phyloP scores from a whole-genome alignment of 2,113 vertebrate species.

The Scomber scombrus region DNA sequence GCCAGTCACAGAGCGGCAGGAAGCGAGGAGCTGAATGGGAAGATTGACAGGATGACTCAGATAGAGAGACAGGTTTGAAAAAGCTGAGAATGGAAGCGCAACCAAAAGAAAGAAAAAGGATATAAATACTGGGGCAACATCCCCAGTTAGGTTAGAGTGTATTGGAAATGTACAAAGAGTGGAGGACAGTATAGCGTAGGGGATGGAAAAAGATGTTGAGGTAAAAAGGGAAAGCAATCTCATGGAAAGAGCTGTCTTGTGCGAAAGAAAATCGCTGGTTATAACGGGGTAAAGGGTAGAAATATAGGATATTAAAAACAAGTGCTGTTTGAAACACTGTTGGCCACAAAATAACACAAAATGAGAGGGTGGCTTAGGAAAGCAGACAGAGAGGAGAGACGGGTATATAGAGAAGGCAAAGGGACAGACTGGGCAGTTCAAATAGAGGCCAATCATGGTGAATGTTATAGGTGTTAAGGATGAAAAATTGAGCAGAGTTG shows the following conservation, averaged over 20 bases:
- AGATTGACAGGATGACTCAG: conserved; percentile 68
- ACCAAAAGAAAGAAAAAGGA: not conserved
- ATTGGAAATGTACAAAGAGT: conserved; percentile 33
- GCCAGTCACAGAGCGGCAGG: conserved; percentile 46
- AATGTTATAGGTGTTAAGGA: not conserved
- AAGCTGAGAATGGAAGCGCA: conserved; percentile 26
- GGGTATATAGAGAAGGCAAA: conserved; percentile 17
- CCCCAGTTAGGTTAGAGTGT: conserved; percentile 28
- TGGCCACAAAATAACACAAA: conserved; percentile 38
- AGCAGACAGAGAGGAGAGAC: conserved; percentile 24
- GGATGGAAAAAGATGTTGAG: conserved; percentile 28
- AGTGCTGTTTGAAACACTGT: conserved; percentile 32
- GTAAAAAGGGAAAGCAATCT: conserved; percentile 47
- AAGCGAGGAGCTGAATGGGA: conserved; percentile 42
- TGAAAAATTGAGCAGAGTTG: not conserved
- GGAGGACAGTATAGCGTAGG: not conserved
- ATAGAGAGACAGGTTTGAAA: conserved; percentile 18
- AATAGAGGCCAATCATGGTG: conserved; percentile 34
- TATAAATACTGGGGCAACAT: conserved; percentile 24
- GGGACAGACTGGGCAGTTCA: conserved; percentile 53
- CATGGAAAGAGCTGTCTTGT: conserved; percentile 22
- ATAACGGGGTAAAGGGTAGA: conserved; percentile 36
- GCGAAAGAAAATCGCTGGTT: conserved; percentile 40
- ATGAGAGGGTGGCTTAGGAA: conserved; percentile 32
- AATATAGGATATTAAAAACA: conserved; percentile 56